Evolutionary conservation across 2,888 invertebrate species (phyloP).

Genomic region (Hypselothyrea guttata): DNA sequence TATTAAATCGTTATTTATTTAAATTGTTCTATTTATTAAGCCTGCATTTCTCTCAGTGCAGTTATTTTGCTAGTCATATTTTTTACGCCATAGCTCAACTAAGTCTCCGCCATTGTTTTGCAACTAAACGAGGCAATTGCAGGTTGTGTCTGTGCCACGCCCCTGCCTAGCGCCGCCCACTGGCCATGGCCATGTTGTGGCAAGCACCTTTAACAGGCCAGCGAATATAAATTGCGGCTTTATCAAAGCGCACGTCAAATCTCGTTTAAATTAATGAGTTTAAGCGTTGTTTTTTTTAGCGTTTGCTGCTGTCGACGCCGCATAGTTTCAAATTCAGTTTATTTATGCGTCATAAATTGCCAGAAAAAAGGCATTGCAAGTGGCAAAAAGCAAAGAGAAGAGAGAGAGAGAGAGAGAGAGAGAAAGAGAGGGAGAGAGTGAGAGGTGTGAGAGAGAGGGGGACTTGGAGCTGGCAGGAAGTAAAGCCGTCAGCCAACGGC

Average conservation of each 20-base stretch:
- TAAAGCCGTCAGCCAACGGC: slow-evolving; percentile 45
- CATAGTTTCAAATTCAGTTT: slow-evolving; percentile 64
- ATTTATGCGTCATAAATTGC: slow-evolving; percentile 77
- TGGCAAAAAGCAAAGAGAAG: background rate
- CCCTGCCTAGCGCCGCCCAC: background rate
- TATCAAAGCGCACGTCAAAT: slow-evolving; percentile 80
- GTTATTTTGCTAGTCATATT: slow-evolving; percentile 54
- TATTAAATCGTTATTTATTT: too few species aligned
- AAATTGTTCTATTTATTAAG: too few species aligned
- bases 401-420: background rate
- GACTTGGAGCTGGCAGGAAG: slow-evolving; percentile 9
- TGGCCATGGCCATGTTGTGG: background rate
- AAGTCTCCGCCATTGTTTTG: slow-evolving; percentile 64
- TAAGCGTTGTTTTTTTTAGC: slow-evolving; percentile 60
- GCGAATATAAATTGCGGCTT: slow-evolving; percentile 81
- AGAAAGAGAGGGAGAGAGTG: background rate
- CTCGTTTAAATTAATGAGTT: slow-evolving; percentile 83
- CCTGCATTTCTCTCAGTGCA: slow-evolving; percentile 48
- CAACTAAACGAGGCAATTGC: slow-evolving; percentile 70
- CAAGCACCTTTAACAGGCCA: slow-evolving; percentile 29
- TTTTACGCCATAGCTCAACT: slow-evolving; percentile 48
- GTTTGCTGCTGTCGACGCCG: slow-evolving; percentile 32
- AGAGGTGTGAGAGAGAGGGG: background rate
- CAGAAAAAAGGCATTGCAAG: slow-evolving; percentile 45
- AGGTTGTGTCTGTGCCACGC: slow-evolving; percentile 43